These are phyloP conservation scores for Xestia sexstrigata DNA, from an alignment of 2,888 invertebrate genomes.

Conservation along the genomic window DNA sequence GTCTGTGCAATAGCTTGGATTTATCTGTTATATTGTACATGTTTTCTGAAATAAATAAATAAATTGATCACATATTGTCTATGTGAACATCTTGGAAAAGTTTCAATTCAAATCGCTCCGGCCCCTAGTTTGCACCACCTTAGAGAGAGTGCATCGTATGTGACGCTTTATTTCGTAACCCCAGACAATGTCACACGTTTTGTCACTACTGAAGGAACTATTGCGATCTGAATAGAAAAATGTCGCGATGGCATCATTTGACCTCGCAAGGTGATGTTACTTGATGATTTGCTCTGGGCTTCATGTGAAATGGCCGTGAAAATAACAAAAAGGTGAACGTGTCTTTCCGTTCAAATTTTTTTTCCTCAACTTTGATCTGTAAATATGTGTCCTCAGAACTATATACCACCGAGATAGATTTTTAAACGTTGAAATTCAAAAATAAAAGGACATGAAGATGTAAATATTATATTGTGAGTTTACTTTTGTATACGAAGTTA, in stretches of 20 bases:
- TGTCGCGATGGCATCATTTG: constrained; percentile 20
- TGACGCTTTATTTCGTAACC: constrained; percentile 50
- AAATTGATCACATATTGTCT: not conserved
- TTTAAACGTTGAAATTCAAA: too few species aligned
- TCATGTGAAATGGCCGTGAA: not conserved
- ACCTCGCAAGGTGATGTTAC: constrained; percentile 20
- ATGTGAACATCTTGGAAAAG: not conserved
- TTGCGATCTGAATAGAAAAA: constrained; percentile 14
- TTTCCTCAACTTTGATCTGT: too few species aligned
- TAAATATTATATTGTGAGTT: too few species aligned
- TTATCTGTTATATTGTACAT: too few species aligned
- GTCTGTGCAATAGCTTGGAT: too few species aligned
- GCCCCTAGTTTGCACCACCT: not conserved
- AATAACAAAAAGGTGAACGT: not conserved
- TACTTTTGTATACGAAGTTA: too few species aligned
- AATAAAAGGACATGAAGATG: too few species aligned
- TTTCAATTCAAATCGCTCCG: not conserved
- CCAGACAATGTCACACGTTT: constrained; percentile 36
- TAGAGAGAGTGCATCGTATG: constrained; percentile 39
- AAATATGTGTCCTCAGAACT: too few species aligned
- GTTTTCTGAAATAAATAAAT: too few species aligned
- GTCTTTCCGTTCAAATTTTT: not conserved
- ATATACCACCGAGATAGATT: too few species aligned
- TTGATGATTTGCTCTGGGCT: not conserved
- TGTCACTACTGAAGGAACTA: constrained; percentile 21